Evolutionary conservation across 2,113 vertebrate species (phyloP).

Genomic region (Dasyornis broadbenti): DNA sequence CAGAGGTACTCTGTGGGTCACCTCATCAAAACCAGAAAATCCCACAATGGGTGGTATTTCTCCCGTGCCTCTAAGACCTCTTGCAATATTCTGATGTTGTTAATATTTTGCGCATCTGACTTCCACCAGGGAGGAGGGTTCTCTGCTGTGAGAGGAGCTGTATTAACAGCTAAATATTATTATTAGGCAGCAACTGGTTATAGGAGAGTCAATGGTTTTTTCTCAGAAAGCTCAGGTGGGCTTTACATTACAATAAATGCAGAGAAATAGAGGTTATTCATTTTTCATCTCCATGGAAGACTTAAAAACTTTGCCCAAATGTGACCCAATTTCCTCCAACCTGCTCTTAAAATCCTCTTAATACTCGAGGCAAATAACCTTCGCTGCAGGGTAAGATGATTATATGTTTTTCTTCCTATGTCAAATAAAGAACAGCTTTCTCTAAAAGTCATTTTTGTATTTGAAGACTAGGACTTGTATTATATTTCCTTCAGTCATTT

Average conservation of each 20-base stretch:
- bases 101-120: background rate
- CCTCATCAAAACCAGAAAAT: background rate
- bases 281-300: background rate
- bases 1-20: background rate
- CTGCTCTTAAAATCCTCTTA: background rate
- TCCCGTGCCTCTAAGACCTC: background rate
- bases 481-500: background rate
- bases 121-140: background rate
- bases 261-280: background rate
- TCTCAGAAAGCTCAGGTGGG: background rate
- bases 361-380: background rate
- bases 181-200: background rate
- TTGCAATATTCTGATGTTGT: background rate
- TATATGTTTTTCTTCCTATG: background rate
- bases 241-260: background rate
- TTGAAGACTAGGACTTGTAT: background rate
- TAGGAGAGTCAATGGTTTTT: background rate
- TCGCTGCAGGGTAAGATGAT: background rate
- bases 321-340: background rate
- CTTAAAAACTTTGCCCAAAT: background rate
- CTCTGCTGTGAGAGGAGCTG: background rate
- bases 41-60: background rate
- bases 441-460: background rate
- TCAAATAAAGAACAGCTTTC: background rate
- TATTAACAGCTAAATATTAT: too few species aligned